Conservation (phyloP, 2,888 invertebrate species). For the Microdon myrmicae region DNA sequence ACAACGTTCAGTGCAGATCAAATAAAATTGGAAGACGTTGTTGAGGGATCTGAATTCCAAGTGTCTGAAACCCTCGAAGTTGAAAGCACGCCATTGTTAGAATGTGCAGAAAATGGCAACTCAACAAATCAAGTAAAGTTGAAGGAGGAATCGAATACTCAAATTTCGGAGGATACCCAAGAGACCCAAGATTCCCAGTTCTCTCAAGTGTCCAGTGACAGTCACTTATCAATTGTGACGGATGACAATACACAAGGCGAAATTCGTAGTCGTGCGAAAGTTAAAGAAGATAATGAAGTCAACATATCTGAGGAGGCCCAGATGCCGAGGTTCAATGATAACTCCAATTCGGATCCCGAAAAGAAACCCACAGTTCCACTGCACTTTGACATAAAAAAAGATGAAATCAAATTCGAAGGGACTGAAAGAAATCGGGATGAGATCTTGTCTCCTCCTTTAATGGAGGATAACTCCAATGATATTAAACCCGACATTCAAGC, state of each 20-base stretch:
- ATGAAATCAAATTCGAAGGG: conserved; percentile 66
- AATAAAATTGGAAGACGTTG: not conserved
- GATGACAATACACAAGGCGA: conserved; percentile 67
- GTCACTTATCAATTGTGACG: conserved; percentile 69
- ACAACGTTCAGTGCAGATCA: too few relatives aligned
- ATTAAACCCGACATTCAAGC: conserved; percentile 17
- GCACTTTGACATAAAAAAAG: conserved; percentile 65
- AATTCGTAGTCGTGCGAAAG: conserved; percentile 20
- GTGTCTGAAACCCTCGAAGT: not conserved
- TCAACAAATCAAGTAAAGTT: conserved; percentile 52
- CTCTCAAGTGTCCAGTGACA: conserved; percentile 73
- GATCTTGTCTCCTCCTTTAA: conserved; percentile 30
- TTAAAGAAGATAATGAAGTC: conserved; percentile 62
- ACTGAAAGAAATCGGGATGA: conserved; percentile 41
- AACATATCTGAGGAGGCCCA: conserved; percentile 66
- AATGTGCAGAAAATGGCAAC: conserved; percentile 19
- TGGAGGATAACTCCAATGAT: conserved; percentile 25
- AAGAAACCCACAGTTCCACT: conserved; percentile 50
- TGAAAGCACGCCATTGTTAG: not conserved
- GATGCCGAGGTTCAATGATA: conserved; percentile 66
- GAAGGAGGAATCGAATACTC: conserved; percentile 42
- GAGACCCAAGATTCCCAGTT: conserved; percentile 71
- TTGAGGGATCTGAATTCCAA: not conserved
- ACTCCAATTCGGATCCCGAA: conserved; percentile 55
- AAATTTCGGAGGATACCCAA: conserved; percentile 67